Evolutionary conservation across 2,113 vertebrate genomes (phyloP), one percentile per base, ranked within the genome.

Genomic region (Orientallactaga bullata): DNA sequence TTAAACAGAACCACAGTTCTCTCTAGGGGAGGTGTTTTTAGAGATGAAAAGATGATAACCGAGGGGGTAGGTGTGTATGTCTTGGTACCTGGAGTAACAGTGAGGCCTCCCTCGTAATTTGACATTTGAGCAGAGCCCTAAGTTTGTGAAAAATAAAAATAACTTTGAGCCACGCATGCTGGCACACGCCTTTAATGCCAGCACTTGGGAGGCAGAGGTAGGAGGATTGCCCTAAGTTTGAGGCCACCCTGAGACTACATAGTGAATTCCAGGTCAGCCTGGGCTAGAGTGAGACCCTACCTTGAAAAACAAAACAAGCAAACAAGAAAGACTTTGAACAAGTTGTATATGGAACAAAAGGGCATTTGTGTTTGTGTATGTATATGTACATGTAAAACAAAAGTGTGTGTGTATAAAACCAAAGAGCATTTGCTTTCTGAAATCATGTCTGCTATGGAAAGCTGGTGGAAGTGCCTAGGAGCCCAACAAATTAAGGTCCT

Each of bases 81-180:
- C 28, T 32, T 15, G 15, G 58, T 15, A 35, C 58, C 66, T 66
- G n/a, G 16, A 66, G 0, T 58, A 23, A 63, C 58, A 47, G 39
- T 6, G 21, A 74, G 35, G 18, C 37, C 74, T 39, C 6, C 55
- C 15, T 5, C 7, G 1, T 42, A 47, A 61, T 9, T 24, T 17
- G 7, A 15, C 61, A 65, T 82, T 81, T 69, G 55, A 91, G 39
- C 16, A 83, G 78, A 63, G 26, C 11, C 35, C 26, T 83, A 77
- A 71, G 60, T 77, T 24, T 81, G 20, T 91, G 32, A 65, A 88
- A 83, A 91, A 78, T 74, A 78, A 30, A 72, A 86, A 65, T 77
- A 32, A 51, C 4, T 73, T 23, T 71, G n/a, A 72, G 42, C 42
- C 42, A 47, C 5, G 42, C 8, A 8, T 47, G 42, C 5, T 47